A percentile compares a stretch with the other conserved stretches of the same genome.
Conservation (phyloP, 2,113 vertebrate species). For the Puntigrus tetrazona region DNA sequence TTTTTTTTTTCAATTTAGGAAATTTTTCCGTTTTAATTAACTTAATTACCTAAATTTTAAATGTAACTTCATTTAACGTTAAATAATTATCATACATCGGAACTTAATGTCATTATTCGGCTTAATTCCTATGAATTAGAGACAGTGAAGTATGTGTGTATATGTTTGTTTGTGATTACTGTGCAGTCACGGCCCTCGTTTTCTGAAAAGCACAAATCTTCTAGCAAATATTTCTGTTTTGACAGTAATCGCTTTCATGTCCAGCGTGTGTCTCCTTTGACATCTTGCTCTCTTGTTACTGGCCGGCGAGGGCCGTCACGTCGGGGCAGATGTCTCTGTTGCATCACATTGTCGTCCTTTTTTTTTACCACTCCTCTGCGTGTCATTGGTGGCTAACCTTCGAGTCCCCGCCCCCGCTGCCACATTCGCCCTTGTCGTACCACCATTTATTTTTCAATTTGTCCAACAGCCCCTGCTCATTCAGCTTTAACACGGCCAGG, state of each 20-base stretch:
- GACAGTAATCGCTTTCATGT: slow-evolving; percentile 83
- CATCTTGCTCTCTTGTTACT: neutral
- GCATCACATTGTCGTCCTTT: slow-evolving; percentile 83
- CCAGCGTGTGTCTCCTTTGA: neutral
- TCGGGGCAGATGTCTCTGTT: slow-evolving; percentile 95
- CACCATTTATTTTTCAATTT: slow-evolving; percentile 99
- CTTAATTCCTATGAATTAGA: too few species aligned
- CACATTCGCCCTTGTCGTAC: slow-evolving; percentile 99
- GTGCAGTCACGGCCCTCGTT: neutral
- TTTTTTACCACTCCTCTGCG: slow-evolving; percentile 82
- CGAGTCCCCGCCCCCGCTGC: slow-evolving; percentile 99
- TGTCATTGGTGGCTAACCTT: slow-evolving; percentile 99
- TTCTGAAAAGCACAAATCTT: neutral
- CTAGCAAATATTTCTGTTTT: slow-evolving; percentile 90
- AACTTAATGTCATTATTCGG: too few species aligned
- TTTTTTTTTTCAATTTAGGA: neutral
- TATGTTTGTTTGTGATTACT: too few species aligned
- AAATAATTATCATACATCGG: too few species aligned
- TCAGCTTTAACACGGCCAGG: slow-evolving; percentile 99
- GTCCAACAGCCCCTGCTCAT: slow-evolving; percentile 99
- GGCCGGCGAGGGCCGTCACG: slow-evolving; percentile 28
- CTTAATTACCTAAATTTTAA: too few species aligned
- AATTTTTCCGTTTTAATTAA: neutral
- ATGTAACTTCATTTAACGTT: too few species aligned
- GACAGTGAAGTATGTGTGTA: too few species aligned